A percentile compares a stretch with the other conserved stretches of the same genome.
Evolutionary conservation across 2,797 vertebrate genomes (phyloP).

Genomic region (Darevskia nairensis): DNA sequence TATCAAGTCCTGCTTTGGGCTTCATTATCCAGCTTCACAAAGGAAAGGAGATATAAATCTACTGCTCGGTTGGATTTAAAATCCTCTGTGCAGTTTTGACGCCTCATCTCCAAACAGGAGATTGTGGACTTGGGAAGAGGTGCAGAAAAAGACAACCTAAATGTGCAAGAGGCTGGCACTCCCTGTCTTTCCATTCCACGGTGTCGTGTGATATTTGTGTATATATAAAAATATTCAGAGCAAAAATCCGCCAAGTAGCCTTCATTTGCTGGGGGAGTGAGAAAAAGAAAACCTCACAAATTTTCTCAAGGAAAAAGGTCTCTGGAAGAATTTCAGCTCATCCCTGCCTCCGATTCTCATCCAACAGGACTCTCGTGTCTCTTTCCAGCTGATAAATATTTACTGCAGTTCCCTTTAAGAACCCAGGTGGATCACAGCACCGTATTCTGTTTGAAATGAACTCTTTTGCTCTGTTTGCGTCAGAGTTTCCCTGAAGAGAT

Average conservation of each 20-base stretch:
- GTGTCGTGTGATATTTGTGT: no score
- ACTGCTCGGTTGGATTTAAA: background rate
- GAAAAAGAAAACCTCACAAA: background rate
- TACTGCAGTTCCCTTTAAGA: conserved; percentile 16
- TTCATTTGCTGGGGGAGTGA: background rate
- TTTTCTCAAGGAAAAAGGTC: background rate
- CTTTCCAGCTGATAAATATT: conserved; percentile 37
- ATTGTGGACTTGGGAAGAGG: background rate
- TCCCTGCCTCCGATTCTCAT: background rate
- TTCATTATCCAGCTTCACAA: background rate
- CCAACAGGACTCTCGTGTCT: background rate
- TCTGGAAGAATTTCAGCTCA: background rate
- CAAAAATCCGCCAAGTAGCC: background rate
- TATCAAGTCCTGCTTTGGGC: background rate
- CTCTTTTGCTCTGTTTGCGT: background rate
- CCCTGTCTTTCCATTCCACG: background rate
- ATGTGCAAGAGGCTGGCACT: background rate
- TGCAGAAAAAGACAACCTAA: background rate
- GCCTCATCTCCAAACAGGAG: background rate
- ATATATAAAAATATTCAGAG: no score
- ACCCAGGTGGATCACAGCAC: background rate
- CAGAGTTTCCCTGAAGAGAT: conserved; percentile 20
- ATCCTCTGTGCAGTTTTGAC: background rate
- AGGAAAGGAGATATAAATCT: background rate
- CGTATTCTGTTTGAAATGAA: conserved; percentile 22